These are phyloP conservation scores for Marcusenius ussheri DNA, from an alignment of 2,113 vertebrate species.

Conservation along the genomic window DNA sequence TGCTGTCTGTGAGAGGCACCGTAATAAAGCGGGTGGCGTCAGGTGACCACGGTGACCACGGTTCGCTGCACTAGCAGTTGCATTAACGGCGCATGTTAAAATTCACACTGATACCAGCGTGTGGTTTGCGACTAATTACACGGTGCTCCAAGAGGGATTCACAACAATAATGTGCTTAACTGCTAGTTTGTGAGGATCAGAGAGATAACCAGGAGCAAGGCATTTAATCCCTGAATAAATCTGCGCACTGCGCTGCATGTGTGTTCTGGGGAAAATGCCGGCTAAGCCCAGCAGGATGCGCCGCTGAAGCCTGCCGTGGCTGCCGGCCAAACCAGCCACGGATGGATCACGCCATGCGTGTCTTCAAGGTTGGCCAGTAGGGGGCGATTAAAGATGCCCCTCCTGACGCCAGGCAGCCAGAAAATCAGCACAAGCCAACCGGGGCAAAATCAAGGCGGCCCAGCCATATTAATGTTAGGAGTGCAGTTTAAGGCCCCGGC, in stretches of 20 bases:
- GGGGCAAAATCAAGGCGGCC: not conserved
- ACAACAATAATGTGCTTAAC: not conserved
- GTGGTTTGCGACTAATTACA: constrained; percentile 8
- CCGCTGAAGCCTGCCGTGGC: not conserved
- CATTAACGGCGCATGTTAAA: not conserved
- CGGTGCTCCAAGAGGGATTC: not conserved
- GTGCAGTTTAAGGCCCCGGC: not conserved
- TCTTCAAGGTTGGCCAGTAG: not conserved
- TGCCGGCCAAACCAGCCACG: not conserved
- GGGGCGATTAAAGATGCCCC: not conserved
- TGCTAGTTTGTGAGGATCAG: not conserved
- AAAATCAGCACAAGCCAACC: not conserved
- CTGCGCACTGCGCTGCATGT: not conserved
- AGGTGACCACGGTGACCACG: not conserved
- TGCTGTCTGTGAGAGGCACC: not conserved
- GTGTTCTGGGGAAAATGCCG: not conserved
- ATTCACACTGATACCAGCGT: not conserved
- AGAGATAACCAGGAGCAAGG: not conserved
- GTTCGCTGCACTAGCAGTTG: not conserved
- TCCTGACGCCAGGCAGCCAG: not conserved
- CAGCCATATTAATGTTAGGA: not conserved
- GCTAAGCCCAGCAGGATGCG: not conserved
- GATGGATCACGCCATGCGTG: not conserved
- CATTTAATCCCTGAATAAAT: not conserved
- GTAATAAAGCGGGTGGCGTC: not conserved